These are phyloP conservation scores for Meloidogyne floridensis DNA, from an alignment of 1,140 invertebrate genomes.

Conservation along the genomic window DNA sequence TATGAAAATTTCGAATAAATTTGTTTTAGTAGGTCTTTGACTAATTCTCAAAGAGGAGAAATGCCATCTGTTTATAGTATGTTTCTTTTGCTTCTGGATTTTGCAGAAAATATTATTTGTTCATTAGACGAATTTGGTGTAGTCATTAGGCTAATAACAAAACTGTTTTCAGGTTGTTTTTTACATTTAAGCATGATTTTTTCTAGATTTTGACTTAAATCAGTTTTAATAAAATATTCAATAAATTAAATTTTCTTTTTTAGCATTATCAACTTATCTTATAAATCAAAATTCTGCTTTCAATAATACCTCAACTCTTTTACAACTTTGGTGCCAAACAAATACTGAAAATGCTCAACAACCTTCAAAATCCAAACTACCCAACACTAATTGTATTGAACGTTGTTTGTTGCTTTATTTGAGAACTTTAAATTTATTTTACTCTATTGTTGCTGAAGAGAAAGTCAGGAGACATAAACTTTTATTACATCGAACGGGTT, in stretches of 20 bases:
- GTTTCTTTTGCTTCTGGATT: conserved; percentile 26
- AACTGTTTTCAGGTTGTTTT: conserved; percentile 37
- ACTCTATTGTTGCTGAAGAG: conserved; percentile 43
- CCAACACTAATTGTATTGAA: conserved; percentile 17
- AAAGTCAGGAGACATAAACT: conserved; percentile 13
- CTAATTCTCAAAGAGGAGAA: not conserved
- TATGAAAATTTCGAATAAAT: not conserved
- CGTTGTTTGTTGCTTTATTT: conserved; percentile 27
- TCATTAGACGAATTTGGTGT: conserved; percentile 29
- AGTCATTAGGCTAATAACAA: conserved; percentile 28
- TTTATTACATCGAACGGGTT: conserved; percentile 10
- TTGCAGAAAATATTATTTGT: conserved; percentile 23
- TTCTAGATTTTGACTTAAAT: too few relatives aligned
- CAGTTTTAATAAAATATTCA: too few relatives aligned
- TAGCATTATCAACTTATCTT: not conserved
- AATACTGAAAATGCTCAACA: not conserved
- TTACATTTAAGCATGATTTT: too few relatives aligned
- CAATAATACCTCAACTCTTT: not conserved
- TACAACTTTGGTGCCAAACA: not conserved
- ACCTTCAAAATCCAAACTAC: not conserved
- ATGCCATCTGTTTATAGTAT: not conserved
- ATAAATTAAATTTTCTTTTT: not conserved
- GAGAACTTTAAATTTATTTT: conserved; percentile 40
- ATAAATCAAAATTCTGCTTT: not conserved
- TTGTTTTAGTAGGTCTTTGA: not conserved